A percentile compares a stretch with the other conserved stretches of the same genome.
Evolutionary conservation across 2,888 invertebrate genomes (phyloP).

Genomic region (Agrotis exclamationis): DNA sequence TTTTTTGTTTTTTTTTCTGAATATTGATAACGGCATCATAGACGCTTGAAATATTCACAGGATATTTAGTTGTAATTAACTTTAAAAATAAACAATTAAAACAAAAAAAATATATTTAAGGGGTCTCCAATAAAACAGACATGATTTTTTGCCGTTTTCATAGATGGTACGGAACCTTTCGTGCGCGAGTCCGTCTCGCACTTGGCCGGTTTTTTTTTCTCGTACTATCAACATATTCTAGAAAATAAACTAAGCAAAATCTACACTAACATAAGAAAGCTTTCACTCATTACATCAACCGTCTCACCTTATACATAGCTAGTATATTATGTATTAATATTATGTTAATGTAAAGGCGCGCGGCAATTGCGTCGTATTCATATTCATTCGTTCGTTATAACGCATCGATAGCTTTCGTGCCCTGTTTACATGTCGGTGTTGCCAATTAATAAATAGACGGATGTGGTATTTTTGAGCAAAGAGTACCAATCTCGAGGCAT

Average conservation of each 20-base stretch:
- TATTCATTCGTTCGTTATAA: constrained; percentile 90
- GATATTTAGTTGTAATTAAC: too few species aligned
- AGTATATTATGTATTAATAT: constrained; percentile 69
- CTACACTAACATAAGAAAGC: not conserved
- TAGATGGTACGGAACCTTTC: too few species aligned
- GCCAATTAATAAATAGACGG: constrained; percentile 7
- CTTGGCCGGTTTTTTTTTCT: too few species aligned
- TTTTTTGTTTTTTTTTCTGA: too few species aligned
- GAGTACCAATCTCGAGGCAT: not conserved
- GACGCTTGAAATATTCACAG: too few species aligned
- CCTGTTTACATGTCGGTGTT: constrained; percentile 53
- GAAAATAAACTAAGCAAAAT: not conserved
- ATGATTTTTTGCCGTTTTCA: too few species aligned
- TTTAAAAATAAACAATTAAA: too few species aligned
- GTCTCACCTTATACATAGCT: constrained; percentile 6
- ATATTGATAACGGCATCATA: too few species aligned
- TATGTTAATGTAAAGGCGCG: constrained; percentile 82
- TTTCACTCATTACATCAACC: not conserved
- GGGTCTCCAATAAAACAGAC: too few species aligned
- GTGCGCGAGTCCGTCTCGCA: too few species aligned
- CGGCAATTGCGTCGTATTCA: constrained; percentile 84
- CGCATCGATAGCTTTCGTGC: constrained; percentile 82
- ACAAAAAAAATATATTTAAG: too few species aligned
- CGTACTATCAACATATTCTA: not conserved
- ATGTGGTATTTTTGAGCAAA: constrained; percentile 50